Conservation (phyloP, 2,797 vertebrate genomes). For the Acropternis orthonyx region DNA sequence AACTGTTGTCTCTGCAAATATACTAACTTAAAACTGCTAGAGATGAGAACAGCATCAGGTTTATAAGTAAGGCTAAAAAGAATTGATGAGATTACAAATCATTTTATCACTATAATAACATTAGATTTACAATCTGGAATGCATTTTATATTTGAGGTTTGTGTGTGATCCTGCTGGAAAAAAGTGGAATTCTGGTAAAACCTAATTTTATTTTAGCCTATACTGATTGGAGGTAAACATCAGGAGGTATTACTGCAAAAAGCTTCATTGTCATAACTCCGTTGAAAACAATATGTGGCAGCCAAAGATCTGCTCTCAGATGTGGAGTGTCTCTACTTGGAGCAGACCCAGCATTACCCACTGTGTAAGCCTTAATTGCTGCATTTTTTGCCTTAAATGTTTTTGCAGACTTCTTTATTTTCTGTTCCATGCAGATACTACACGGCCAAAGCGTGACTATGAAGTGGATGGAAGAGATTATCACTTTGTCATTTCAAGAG, state of each 20-base stretch:
- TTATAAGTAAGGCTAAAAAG: neutral
- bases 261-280: neutral
- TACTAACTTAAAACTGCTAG: neutral
- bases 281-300: neutral
- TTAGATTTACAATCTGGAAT: neutral
- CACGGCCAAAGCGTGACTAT: constrained; percentile 91
- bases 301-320: neutral
- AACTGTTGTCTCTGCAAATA: neutral
- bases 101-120: neutral
- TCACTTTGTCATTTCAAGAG: constrained; percentile 93
- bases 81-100: neutral
- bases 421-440: constrained; percentile 83
- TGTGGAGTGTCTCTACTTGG: neutral
- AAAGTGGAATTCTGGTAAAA: neutral
- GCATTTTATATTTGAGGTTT: neutral
- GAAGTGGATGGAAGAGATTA: constrained; percentile 97
- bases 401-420: neutral
- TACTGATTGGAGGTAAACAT: neutral
- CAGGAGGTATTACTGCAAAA: neutral
- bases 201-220: neutral
- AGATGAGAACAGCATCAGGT: neutral
- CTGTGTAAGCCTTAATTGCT: neutral
- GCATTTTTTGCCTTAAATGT: neutral
- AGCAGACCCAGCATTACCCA: neutral
- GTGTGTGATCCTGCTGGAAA: neutral